These are phyloP conservation scores for Labrus mixtus DNA, from an alignment of 2,113 vertebrate genomes.

Conservation along the genomic window DNA sequence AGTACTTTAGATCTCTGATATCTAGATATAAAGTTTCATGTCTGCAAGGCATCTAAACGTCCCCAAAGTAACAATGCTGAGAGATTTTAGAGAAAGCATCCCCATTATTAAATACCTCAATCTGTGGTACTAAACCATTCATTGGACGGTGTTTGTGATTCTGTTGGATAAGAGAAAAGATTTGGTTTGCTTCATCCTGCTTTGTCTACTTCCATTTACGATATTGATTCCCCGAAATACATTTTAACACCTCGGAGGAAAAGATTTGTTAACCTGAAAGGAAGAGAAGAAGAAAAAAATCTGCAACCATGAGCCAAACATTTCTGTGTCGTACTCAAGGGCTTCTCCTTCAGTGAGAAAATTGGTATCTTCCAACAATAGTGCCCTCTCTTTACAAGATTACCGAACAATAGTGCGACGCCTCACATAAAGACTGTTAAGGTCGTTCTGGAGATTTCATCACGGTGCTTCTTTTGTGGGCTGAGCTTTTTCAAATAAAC, in stretches of 20 bases:
- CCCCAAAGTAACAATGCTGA: neutral
- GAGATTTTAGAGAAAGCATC: neutral
- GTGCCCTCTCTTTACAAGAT: conserved; percentile 44
- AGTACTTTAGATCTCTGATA: too few relatives aligned
- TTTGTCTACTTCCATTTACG: conserved; percentile 30
- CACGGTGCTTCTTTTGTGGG: conserved; percentile 27
- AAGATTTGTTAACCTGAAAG: neutral
- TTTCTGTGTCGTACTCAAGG: conserved; percentile 21
- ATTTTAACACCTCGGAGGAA: conserved; percentile 29
- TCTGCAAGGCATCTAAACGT: too few relatives aligned
- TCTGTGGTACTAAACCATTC: conserved; percentile 10
- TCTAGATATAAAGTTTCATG: too few relatives aligned
- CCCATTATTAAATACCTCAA: neutral
- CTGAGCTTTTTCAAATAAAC: conserved; percentile 40
- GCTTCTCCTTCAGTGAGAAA: conserved; percentile 39
- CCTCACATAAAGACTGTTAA: conserved; percentile 45
- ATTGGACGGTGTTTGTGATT: neutral
- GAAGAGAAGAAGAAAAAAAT: conserved; percentile 8
- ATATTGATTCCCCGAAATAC: conserved; percentile 50
- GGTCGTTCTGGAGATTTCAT: conserved; percentile 55
- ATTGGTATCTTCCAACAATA: conserved; percentile 51
- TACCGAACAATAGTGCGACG: conserved; percentile 50
- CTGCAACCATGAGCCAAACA: conserved; percentile 34
- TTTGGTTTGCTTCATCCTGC: conserved; percentile 30
- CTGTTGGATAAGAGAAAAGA: neutral